Conservation (phyloP, 2,888 invertebrate species). For the Amphipoea oculea region DNA sequence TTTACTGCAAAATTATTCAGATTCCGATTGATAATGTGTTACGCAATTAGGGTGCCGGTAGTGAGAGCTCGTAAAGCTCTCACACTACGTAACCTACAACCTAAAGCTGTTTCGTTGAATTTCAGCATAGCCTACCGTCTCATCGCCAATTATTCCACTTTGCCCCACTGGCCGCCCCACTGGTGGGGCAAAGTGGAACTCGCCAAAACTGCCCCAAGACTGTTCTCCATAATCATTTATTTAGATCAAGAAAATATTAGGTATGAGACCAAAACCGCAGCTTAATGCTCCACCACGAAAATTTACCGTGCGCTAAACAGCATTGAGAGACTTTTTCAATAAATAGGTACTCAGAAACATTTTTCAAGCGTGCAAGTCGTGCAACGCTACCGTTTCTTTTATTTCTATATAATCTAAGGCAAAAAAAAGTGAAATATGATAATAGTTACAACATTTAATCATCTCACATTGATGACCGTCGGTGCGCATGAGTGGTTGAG, state of each 20-base stretch:
- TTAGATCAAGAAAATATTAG: not conserved
- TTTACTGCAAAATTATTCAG: too few species aligned
- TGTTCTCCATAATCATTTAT: not conserved
- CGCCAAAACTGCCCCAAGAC: not conserved
- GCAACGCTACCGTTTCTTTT: constrained; percentile 1
- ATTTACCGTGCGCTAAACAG: not conserved
- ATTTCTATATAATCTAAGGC: not conserved
- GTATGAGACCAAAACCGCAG: too few species aligned
- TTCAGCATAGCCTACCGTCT: not conserved
- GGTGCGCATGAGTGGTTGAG: constrained; percentile 73
- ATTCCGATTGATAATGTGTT: too few species aligned
- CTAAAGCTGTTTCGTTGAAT: not conserved
- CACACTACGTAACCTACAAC: not conserved
- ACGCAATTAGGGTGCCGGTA: not conserved
- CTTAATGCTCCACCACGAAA: not conserved
- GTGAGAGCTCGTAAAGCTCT: not conserved
- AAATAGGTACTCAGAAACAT: not conserved
- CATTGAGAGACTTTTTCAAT: not conserved
- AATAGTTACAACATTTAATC: constrained; percentile 24
- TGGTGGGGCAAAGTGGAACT: too few species aligned
- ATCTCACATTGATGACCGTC: constrained; percentile 55
- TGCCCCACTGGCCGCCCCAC: too few species aligned
- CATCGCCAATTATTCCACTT: not conserved
- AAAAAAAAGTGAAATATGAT: constrained; percentile 33
- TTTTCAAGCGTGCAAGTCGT: not conserved